Evolutionary conservation across 30 jellyfish, hydroid and myxozoan genomes (phyloP), one percentile per base, ranked within the genome.

Genomic region (Pseudorhiza aurosa): DNA sequence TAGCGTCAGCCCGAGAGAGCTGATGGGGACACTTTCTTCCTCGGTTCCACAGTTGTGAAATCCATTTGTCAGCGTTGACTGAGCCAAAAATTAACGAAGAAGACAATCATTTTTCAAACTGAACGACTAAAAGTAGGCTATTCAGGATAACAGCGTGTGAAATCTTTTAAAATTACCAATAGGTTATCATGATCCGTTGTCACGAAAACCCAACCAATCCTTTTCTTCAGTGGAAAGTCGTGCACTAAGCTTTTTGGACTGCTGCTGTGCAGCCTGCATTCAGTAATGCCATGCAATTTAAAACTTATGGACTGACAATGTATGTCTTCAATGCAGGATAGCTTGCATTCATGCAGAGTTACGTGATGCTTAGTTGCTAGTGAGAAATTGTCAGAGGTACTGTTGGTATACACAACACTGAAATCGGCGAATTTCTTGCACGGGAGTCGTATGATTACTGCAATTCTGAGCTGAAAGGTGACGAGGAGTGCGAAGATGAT

Each of bases 51-150:
- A n/a, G n/a, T n/a, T n/a, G n/a, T n/a, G n/a, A n/a, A n/a, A n/a
- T n/a, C n/a, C n/a, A n/a, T n/a, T n/a, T n/a, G n/a, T n/a, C n/a
- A n/a, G n/a, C n/a, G n/a, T 11, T 44, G n/a, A 0, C 57, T 44
- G n/a, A 44, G 1, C 18, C 0, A 44, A 44, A 11, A 44, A 0
- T 11, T 44, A 44, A 0, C 18, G 0, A 46, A 46, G 24, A 40
- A 46, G 42, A 65, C 81, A 8, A 70, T 43, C 10, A 18, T 67
- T 19, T n/a, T n/a, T n/a, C n/a, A n/a, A n/a, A n/a, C n/a, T n/a
- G n/a, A n/a, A n/a, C n/a, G n/a, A n/a, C n/a, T n/a, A n/a, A n/a
- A n/a, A n/a, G n/a, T n/a, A n/a, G n/a, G n/a, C n/a, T n/a, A n/a
- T n/a, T n/a, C n/a, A n/a, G n/a, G n/a, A n/a, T n/a, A n/a, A n/a